Conservation (phyloP, 2,797 vertebrate species). For the Hemitrygon akajei region DNA sequence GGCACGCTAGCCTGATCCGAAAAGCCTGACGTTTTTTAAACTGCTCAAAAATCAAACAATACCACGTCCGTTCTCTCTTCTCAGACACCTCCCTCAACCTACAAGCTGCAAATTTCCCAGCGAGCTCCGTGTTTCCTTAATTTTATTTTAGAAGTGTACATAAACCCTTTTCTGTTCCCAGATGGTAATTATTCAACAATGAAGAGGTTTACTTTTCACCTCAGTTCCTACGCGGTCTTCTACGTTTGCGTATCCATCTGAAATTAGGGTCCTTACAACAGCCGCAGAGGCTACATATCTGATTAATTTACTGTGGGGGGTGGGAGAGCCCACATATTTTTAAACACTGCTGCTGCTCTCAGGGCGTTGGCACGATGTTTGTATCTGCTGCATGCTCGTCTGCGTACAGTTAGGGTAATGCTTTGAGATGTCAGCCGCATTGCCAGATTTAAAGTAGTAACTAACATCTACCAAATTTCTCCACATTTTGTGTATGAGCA, state of each 20-base stretch:
- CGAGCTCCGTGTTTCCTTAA: neutral
- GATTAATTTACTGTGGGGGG: neutral
- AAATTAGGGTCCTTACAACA: neutral
- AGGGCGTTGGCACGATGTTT: neutral
- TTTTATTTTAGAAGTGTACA: neutral
- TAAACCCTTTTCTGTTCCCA: neutral
- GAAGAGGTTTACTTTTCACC: neutral
- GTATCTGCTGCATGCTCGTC: neutral
- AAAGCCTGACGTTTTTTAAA: neutral
- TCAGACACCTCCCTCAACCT: neutral
- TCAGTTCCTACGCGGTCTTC: no score
- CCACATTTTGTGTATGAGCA: neutral
- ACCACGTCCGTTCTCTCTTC: neutral
- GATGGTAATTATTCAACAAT: neutral
- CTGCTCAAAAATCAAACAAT: neutral
- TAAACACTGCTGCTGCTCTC: neutral
- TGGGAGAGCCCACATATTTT: neutral
- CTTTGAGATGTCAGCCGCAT: neutral
- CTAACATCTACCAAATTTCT: neutral
- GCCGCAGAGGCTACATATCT: neutral
- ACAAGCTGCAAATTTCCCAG: neutral
- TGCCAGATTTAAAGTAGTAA: neutral
- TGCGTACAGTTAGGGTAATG: neutral
- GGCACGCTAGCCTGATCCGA: no score
- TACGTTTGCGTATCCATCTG: neutral